Conservation (phyloP, 2,113 vertebrate genomes). For the Columba livia region DNA sequence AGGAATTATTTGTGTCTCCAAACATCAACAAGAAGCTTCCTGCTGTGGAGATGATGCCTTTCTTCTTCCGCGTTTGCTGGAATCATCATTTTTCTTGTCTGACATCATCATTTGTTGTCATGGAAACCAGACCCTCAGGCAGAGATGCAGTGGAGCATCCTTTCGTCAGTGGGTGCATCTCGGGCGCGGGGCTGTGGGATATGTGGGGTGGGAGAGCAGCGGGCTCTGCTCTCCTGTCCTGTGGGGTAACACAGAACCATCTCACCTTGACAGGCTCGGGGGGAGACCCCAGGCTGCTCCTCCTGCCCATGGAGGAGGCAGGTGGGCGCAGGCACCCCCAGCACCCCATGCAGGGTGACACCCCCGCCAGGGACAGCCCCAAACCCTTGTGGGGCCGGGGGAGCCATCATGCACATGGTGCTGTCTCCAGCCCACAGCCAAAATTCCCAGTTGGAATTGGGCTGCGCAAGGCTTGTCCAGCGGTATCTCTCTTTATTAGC, state of each 20-base stretch:
- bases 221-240: neutral
- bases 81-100: constrained; percentile 15
- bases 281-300: neutral
- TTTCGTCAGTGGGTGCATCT: neutral
- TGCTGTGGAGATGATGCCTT: constrained; percentile 31
- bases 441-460: constrained; percentile 33
- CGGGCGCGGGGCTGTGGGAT: neutral
- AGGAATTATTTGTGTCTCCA: neutral
- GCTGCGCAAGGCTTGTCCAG: neutral
- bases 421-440: neutral
- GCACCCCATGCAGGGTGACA: neutral
- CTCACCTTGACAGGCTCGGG: accelerated
- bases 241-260: neutral
- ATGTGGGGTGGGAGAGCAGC: neutral
- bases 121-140: constrained; percentile 16
- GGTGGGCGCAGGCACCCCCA: neutral
- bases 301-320: neutral
- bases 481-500: constrained; percentile 67
- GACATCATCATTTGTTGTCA: constrained; percentile 58
- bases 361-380: neutral
- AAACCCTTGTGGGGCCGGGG: neutral
- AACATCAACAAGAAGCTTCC: constrained; percentile 6
- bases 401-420: accelerated
- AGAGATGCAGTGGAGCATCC: neutral
- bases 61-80: neutral